Conservation (phyloP, 2,888 invertebrate species). For the Drosophila differens region DNA sequence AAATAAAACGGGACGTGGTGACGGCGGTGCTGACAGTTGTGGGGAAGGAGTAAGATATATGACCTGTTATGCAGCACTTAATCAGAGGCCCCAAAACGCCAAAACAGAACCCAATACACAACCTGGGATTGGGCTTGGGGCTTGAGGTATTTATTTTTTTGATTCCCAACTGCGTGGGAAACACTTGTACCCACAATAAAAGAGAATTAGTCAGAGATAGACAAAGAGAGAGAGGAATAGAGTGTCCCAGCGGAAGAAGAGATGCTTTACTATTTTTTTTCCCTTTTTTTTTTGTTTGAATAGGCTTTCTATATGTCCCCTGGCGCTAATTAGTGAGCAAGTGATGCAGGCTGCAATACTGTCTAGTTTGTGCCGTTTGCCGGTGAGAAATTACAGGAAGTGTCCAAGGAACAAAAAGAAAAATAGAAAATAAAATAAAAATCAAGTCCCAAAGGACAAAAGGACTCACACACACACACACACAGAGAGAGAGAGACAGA, state of each 20-base stretch:
- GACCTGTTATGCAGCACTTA: conserved; percentile 49
- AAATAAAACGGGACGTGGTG: conserved; percentile 6
- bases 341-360: conserved; percentile 22
- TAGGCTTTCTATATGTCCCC: conserved; percentile 36
- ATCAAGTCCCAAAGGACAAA: conserved; percentile 77
- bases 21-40: conserved; percentile 63
- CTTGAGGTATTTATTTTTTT: conserved; percentile 7
- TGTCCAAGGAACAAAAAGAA: conserved; percentile 48
- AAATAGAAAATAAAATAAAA: conserved; percentile 46
- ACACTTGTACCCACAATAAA: conserved; percentile 28
- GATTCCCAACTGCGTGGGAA: conserved; percentile 57
- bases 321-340: conserved; percentile 69
- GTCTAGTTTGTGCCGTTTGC: conserved; percentile 28
- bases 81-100: conserved; percentile 42
- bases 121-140: conserved; percentile 20
- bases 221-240: not conserved
- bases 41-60: conserved; percentile 63
- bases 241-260: conserved; percentile 7
- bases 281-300: not conserved
- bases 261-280: conserved; percentile 12
- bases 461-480: conserved; percentile 30
- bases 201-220: not conserved
- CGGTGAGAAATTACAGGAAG: conserved; percentile 75
- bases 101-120: conserved; percentile 13
- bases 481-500: conserved; percentile 5